Conservation (phyloP, 1,140 invertebrate species). For the Zaprionus taronus region DNA sequence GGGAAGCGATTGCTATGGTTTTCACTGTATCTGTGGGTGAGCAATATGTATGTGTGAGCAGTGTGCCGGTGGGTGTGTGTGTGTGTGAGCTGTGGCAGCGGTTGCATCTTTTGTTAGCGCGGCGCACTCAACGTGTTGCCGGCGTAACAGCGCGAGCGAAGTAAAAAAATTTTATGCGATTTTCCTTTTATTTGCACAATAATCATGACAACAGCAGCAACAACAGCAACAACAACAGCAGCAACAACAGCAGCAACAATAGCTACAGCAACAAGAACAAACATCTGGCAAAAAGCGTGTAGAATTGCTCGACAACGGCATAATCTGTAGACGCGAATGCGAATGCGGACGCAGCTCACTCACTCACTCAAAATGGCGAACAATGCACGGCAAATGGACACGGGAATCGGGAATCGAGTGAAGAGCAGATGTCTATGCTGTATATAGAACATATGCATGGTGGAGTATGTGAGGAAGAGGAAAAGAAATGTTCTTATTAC, state of each 20-base stretch:
- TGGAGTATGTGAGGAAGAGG: background rate
- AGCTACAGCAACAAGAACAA: slow-evolving; percentile 21
- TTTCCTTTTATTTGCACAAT: slow-evolving; percentile 73
- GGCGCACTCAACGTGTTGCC: slow-evolving; percentile 21
- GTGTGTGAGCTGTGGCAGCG: slow-evolving; percentile 44
- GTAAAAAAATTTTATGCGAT: slow-evolving; percentile 57
- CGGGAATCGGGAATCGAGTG: background rate
- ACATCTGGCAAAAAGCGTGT: background rate
- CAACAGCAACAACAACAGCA: slow-evolving; percentile 25
- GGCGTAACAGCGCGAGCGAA: slow-evolving; percentile 11
- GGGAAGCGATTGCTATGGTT: slow-evolving; percentile 11
- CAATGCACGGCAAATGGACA: background rate
- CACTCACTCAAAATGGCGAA: background rate
- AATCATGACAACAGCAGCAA: slow-evolving; percentile 56
- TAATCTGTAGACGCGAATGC: slow-evolving; percentile 6
- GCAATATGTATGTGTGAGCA: background rate
- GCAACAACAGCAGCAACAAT: slow-evolving; percentile 22
- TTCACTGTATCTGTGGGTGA: background rate
- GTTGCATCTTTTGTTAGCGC: slow-evolving; percentile 75
- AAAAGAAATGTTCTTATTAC: too few species aligned
- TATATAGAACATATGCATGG: background rate
- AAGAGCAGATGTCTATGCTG: background rate
- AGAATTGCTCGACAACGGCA: slow-evolving; percentile 9
- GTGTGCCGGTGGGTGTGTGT: slow-evolving; percentile 11
- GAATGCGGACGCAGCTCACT: background rate